phyloP scores from a whole-genome alignment of 2,113 vertebrate genomes.

The Oreotragus oreotragus region DNA sequence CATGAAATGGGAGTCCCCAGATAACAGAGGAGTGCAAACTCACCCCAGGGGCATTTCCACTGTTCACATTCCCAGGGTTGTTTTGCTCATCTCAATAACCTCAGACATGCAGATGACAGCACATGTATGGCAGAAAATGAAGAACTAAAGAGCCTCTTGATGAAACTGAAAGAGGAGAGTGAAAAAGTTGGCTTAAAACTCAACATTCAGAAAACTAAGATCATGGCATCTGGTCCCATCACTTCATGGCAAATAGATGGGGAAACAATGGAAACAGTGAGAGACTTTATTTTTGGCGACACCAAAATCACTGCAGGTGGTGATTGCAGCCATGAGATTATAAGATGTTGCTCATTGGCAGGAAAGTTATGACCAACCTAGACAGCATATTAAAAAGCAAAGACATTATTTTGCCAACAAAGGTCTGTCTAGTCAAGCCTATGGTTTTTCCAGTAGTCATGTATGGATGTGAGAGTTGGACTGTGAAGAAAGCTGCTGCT shows the following conservation, averaged over 20 bases:
- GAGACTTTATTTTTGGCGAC: neutral
- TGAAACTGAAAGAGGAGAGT: neutral
- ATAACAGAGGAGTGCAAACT: neutral
- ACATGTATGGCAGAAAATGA: neutral
- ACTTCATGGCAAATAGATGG: neutral
- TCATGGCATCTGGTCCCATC: neutral
- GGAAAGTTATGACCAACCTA: neutral
- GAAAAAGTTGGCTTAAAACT: neutral
- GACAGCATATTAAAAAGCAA: neutral
- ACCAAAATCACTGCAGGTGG: neutral
- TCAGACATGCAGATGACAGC: neutral
- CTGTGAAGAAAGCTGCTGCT: neutral
- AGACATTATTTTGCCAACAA: neutral
- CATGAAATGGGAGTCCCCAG: neutral
- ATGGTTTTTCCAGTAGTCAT: neutral
- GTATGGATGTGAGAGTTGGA: neutral
- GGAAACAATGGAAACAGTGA: neutral
- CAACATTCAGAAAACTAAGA: neutral
- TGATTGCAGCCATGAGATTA: neutral
- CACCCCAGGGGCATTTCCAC: no score
- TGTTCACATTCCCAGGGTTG: neutral
- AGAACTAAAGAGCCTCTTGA: neutral
- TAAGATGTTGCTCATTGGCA: fast-evolving
- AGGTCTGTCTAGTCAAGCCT: neutral
- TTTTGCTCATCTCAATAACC: neutral